Percentiles rank a stretch among this genome's conserved stretches.
phyloP scores from a whole-genome alignment of 2,888 invertebrate species.

The Mystacides longicornis region DNA sequence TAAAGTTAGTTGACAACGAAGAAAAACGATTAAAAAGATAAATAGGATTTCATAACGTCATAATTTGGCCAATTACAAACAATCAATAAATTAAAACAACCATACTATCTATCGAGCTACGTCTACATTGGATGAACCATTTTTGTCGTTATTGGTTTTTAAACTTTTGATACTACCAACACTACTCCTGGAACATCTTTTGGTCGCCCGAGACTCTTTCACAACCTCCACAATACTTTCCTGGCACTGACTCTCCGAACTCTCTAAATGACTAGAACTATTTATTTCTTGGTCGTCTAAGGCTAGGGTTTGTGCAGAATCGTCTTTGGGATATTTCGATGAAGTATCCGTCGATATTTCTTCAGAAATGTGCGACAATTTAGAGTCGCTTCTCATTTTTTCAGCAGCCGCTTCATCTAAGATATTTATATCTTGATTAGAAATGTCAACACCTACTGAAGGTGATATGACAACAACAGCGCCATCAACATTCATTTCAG shows the following conservation, averaged over 20 bases:
- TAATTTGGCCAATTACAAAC: no score
- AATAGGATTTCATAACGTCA: no score
- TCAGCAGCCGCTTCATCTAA: slow-evolving; percentile 6
- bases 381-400: slow-evolving; percentile 19
- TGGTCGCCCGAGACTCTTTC: neutral
- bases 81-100: no score
- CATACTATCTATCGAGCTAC: neutral
- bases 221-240: neutral
- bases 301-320: slow-evolving; percentile 1
- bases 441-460: no score
- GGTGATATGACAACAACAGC: neutral
- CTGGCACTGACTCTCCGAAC: neutral
- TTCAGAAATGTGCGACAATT: slow-evolving; percentile 24
- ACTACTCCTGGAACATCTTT: neutral
- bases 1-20: no score
- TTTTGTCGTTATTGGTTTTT: neutral
- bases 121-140: neutral
- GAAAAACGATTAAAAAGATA: no score
- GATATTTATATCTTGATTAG: no score
- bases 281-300: slow-evolving; percentile 4
- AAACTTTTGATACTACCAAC: neutral
- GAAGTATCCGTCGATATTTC: slow-evolving; percentile 23
- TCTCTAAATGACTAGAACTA: neutral
- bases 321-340: slow-evolving; percentile 14
- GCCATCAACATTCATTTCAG: neutral